Evolutionary conservation across 2,113 vertebrate species (phyloP), one percentile per base, ranked within the genome.

Genomic region (Lipophrys pholis): DNA sequence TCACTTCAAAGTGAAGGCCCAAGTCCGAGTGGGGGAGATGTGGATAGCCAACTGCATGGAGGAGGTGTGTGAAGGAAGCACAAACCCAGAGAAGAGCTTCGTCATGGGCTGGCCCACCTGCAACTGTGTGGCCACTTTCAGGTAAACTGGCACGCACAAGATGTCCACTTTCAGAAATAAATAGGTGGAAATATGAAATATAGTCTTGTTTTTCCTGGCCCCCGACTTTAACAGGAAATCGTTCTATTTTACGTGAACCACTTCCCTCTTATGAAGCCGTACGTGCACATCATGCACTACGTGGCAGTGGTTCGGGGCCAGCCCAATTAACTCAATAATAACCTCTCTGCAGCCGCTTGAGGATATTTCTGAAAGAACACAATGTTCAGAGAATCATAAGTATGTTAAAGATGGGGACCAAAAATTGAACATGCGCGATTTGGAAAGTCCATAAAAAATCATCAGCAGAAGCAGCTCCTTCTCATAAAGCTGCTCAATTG

Each of bases 31-130:
- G 74, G 94, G 94, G 84, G 96, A 99, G 84, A 96, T 97, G 95
- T 99, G 97, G 97, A 97, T 89, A 14, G 95, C 97, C 1, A 93
- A 87, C 76, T 99, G 96, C 86, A 92, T 95, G 84, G 97, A 97
- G 14, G 97, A 98, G 89, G 96, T 98, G 54, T 98, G 95, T 76
- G 97, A 99, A 78, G 95, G 95, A 38, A 96, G 94, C 87, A 95
- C 94, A 3, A 94, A 87, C 65, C 86, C 92, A 0, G 91, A 93
- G 65, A 93, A 84, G 56, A 97, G 96, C 78, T 99, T 99, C 16
- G 96, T 99, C 79, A 80, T 99, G 89, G 97, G 97, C 73, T 99
- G 97, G 97, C 97, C 97, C 64, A 97, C 95, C 2, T 95, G 94
- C 78, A 99, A 99, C 93, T 97, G 93, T n/a, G 96, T 97, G 78